These are phyloP conservation scores for Lamellibrachia satsuma DNA, from an alignment of 2,888 invertebrate species.

Conservation along the genomic window DNA sequence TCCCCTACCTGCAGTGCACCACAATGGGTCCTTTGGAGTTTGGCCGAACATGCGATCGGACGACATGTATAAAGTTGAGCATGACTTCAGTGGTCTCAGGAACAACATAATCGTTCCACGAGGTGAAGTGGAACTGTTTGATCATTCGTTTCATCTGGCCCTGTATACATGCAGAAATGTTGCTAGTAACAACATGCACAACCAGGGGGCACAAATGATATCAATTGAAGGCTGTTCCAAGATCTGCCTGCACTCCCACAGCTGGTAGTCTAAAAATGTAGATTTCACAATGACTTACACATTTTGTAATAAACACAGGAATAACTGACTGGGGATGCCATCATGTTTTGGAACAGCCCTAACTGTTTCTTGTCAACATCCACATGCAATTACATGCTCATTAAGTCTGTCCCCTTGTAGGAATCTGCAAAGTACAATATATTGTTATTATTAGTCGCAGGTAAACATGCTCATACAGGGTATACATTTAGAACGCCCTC, in stretches of 20 bases:
- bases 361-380: not conserved
- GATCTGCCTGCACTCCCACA: not conserved
- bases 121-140: constrained; percentile 76
- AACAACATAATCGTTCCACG: constrained; percentile 81
- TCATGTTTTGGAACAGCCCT: not conserved
- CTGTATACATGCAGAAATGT: constrained; percentile 40
- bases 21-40: constrained; percentile 69
- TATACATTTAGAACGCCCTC: too few species aligned
- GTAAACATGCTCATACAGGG: not conserved
- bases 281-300: not conserved
- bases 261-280: not conserved
- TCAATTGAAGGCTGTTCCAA: not conserved
- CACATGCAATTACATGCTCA: not conserved
- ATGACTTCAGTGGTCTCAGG: constrained; percentile 72
- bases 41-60: constrained; percentile 69
- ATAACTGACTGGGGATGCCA: not conserved
- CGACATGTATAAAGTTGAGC: constrained; percentile 71
- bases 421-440: not conserved
- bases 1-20: constrained; percentile 74
- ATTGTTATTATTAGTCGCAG: not conserved
- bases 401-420: not conserved
- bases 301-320: not conserved
- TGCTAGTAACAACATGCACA: not conserved
- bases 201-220: not conserved
- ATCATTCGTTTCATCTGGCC: constrained; percentile 62